Conservation (phyloP, 2,113 vertebrate species). For the Misgurnus mizolepis region DNA sequence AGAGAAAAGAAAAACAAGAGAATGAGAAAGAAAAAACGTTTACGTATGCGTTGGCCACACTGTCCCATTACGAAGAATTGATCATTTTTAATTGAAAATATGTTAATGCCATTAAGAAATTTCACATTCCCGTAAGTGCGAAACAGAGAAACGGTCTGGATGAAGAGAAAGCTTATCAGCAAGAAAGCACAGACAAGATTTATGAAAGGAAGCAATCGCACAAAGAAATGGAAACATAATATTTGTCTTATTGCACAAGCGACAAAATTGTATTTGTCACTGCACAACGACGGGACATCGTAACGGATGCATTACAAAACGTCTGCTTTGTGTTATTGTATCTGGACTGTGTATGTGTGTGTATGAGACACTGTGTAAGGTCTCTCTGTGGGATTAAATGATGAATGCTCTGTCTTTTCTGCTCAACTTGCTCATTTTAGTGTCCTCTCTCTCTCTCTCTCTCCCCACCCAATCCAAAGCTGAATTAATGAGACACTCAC, state of each 20-base stretch:
- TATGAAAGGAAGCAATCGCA: slow-evolving; percentile 18
- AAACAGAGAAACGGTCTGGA: background rate
- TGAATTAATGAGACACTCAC: slow-evolving; percentile 23
- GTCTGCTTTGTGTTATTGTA: slow-evolving; percentile 6
- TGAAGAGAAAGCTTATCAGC: slow-evolving; percentile 5
- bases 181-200: background rate
- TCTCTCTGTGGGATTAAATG: slow-evolving; percentile 28
- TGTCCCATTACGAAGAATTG: no score
- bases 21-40: slow-evolving; percentile 17
- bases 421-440: slow-evolving; percentile 21
- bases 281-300: background rate
- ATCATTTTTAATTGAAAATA: no score
- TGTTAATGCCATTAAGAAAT: background rate
- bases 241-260: background rate
- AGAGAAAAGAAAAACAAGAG: background rate
- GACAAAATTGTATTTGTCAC: slow-evolving; percentile 31
- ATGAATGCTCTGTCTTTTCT: slow-evolving; percentile 27
- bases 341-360: background rate
- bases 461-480: slow-evolving; percentile 4
- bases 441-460: slow-evolving; percentile 17
- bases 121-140: background rate
- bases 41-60: slow-evolving; percentile 14
- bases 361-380: background rate
- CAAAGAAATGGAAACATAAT: slow-evolving; percentile 8
- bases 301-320: slow-evolving; percentile 16